Evolutionary conservation across 2,113 vertebrate genomes (phyloP), one percentile per base, ranked within the genome.

Genomic region (Hipposideros armiger): DNA sequence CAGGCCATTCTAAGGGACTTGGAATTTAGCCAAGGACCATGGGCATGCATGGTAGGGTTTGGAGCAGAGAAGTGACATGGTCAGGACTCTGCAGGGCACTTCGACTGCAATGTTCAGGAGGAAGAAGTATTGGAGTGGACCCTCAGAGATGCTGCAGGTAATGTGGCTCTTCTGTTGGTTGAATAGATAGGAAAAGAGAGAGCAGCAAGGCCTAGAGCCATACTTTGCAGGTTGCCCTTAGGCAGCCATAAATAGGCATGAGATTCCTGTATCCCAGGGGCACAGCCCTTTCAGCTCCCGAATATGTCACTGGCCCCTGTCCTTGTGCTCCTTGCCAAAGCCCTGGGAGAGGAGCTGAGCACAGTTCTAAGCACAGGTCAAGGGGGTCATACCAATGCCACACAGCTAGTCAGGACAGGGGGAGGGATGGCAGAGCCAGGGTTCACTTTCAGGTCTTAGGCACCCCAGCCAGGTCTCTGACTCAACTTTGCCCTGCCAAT

Each of bases 311-410:
- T 47, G 58, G 8, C 8, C 5, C 54, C 13, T 72, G 3, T 88
- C 10, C 24, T 4, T 66, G 17, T 42, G 4, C 22, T 80, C 16
- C 32, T 76, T 76, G 80, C 14, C 52, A 85, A 91, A 74, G 4
- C 30, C 60, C 19, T 40, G 14, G 54, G 52, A 36, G 28, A 78
- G n/a, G 42, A 50, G 9, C 73, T 16, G 20, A 8, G 22, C n/a
- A 85, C 56, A 91, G 10, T 64, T 45, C 32, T 58, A 80, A 92
- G 87, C 50, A 62, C n/a, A 96, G 45, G 16, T 24, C 47, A 92
- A 70, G 15, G 58, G 15, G 58, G 20, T 10, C 14, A 32, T 42
- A 52, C 13, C 36, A 62, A 72, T 56, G 45, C 87, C 56, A 64
- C 22, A 24, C 6, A 73, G 50, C 64, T 91, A 72, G 69, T 67